Evolutionary conservation across 1,140 invertebrate species (phyloP), one percentile per base, ranked within the genome.

Genomic region (Dolichoris vasculosae): DNA sequence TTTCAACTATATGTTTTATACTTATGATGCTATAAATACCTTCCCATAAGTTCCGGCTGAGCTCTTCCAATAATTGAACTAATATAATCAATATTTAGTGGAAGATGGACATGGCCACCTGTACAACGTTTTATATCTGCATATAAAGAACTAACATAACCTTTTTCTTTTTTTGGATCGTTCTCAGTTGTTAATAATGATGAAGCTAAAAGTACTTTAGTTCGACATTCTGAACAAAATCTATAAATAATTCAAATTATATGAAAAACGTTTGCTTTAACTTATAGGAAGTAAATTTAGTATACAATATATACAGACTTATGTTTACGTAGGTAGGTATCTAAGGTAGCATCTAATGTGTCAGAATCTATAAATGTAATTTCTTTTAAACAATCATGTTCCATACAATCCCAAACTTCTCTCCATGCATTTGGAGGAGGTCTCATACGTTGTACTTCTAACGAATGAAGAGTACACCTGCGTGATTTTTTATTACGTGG

Each of bases 161-260:
- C 97, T 91, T 98, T 98, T 90, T 98, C 97, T 90, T 97, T 97
- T 55, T 95, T 94, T 79, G 96, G 95, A 87, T 98, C 97, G 48
- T 96, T 95, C 89, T 98, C 97, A 90, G 96, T 96, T 73, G 97
- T 96, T 88, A 99, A 94, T 87, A 99, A 94, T 88, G 96, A 96
- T 93, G 97, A 98, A 67, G 98, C 97, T 89, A 96, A 94, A 90
- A 97, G 90, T 20, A 98, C 97, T 94, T 98, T 99, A 85, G 97
- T 97, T 84, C 97, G 96, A 91, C 98, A 99, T 91, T 98, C 98
- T 1, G 95, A 95, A 91, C 97, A 98, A 93, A 98, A 98, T 89
- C 97, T 95, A 87, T 30, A 89, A 91, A 88, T 48, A 86, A 73
- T 63, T 32, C 81, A 51, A 83, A 51, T 76, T 59, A 40, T 51